Evolutionary conservation across 1,140 invertebrate species (phyloP), one percentile per base, ranked within the genome.

Genomic region (Hyles vespertilio): DNA sequence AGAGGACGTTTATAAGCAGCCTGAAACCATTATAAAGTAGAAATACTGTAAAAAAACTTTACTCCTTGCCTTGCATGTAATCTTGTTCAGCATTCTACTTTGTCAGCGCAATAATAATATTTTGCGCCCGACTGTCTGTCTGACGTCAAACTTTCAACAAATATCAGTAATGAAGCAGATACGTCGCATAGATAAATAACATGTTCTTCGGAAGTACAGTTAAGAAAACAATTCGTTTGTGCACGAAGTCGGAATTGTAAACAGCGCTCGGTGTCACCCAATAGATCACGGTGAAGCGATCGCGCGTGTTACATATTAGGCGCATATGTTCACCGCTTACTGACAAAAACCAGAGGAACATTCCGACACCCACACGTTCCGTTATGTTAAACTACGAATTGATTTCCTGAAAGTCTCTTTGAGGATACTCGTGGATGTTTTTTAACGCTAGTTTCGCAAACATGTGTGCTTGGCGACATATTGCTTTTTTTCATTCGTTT

Each of bases 331-430:
- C 72, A 52, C 49, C 59, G 63, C 52, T 53, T 58, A 56, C 61
- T 59, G 71, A 72, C 71, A 78, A 83, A 79, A 81, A 79, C 56
- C 73, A 72, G 63, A 61, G 63, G 34, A 60, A 67, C 63, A 58
- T 67, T 53, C 64, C 71, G 59, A 47, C 54, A 56, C 10, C 59
- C 67, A 34, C 62, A 67, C 69, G 62, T 70, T 56, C 62, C 69
- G 61, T 73, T 79, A 79, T 80, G 79, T 77, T 84, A 81, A 81
- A 81, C 71, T 75, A 71, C 66, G 66, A 74, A 84, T 84, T 79
- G 81, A 84, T 84, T 77, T 73, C 61, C 69, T 65, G 56, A 59
- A 63, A 70, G 69, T 61, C 49, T 74, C 64, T 74, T 76, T 75
- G 77, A 73, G 58, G 63, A 74, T 22, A 54, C 40, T 32, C 52